Base-by-base conservation (phyloP, 2,888 invertebrate species). In the Bombylius discolor region DNA sequence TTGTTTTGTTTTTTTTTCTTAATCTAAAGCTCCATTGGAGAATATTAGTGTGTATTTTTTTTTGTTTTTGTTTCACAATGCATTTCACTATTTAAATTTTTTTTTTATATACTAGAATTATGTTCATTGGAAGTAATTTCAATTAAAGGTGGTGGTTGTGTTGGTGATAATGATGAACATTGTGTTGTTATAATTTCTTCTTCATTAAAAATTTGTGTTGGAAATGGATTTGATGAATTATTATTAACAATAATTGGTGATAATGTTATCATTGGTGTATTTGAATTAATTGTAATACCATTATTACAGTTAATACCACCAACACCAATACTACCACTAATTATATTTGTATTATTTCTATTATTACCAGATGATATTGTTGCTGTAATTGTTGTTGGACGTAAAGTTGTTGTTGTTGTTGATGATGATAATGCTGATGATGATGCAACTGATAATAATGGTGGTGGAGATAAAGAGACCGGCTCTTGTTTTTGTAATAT, bases 141-240 rank as follows among this genome's bases (percentile, higher is more conserved):
- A 13, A 57, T 49, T 31, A 57, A 45, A 14, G 52, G 46, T 44
- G 53, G 52, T 31, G 54, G 44, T 9, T 45, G 46, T 48, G 42
- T 53, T 13, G 49, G 33, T n/a, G 51, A 23, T 44, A 51, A 8
- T 1, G 47, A 31, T 12, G 53, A 51, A 36, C 50, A 53, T 32
- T 56, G 56, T n/a, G 50, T 56, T 31, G 57, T 53, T 8, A 57
- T 55, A 9, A 57, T 54, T 54, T 57, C 57, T 12, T 57, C 60
- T 49, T 61, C 62, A 31, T 55, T 60, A 55, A 61, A 62, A 5
- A 64, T 55, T 32, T 63, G 61, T 31, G 62, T 58, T 46, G 62
- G 59, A 58, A 64, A 60, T 33, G 64, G 58, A 57, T 60, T 80
- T 49, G 71, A 69, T 9, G 52, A 49, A 34, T 32, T 6, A 14